Base-by-base conservation (phyloP, 2,888 invertebrate species). In the Erebia epiphron region DNA sequence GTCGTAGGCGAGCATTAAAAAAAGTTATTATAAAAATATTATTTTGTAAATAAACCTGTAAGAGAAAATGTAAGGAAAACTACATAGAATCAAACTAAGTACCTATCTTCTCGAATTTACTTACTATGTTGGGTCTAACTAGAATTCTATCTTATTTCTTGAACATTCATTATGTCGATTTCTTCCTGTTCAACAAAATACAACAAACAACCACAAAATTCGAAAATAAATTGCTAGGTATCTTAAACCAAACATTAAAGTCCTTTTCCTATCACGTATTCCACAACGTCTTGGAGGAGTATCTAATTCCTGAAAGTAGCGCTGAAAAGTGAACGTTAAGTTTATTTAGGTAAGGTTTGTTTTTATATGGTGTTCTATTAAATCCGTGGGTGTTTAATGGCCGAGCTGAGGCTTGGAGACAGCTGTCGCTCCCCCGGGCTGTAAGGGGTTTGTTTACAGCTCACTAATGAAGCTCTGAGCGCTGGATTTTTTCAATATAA, bases 361-460 rank as follows among this genome's bases (percentile, higher is more conserved):
- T 81, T 86, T 85, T 16, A 1, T 43, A 68, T 75, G 78, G 77
- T 79, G 80, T 82, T 86, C 78, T 77, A 79, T 35, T 7, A 77
- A 79, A 78, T 72, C 77, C 85, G 90, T 90, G 88, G 89, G 90
- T 88, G 91, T 91, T 91, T 91, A 91, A 91, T 89, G 84, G 86
- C 80, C 75, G 81, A 80, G 80, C 79, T 83, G 87, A 89, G 88
- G 91, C 87, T 85, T 93, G 92, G 86, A 80, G 89, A 89, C 92
- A 93, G 92, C 92, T 92, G 92, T 90, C 87, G 87, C 72, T 87
- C 90, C 89, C 90, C 80, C 79, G 85, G 87, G 89, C 83, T 82
- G 86, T 86, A 83, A 83, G 87, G 85, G 88, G 85, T 89, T 91
- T 92, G 91, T 91, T 91, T 92, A 92, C 90, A 86, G 83, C 83